A percentile compares a stretch with the other conserved stretches of the same genome.
phyloP scores from a whole-genome alignment of 1,140 invertebrate species.

The Pogonomyrmex barbatus region DNA sequence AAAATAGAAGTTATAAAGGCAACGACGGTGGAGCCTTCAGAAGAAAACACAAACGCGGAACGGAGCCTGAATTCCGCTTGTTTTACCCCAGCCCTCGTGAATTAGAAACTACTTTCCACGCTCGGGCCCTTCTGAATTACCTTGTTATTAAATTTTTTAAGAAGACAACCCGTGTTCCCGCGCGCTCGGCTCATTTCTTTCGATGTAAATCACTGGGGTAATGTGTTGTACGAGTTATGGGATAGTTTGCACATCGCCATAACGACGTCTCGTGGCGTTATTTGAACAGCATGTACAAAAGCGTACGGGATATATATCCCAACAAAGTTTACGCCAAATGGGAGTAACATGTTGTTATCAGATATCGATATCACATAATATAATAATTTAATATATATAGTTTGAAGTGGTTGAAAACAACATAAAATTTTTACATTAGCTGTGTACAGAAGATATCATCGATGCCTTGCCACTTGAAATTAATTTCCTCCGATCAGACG shows the following conservation, averaged over 20 bases:
- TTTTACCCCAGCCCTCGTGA: slow-evolving; percentile 43
- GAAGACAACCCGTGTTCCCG: not conserved
- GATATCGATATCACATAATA: not conserved
- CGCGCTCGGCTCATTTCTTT: slow-evolving; percentile 23
- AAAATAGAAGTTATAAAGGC: slow-evolving; percentile 57
- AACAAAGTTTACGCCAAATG: not conserved
- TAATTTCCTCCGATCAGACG: too few species aligned
- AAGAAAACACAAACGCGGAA: slow-evolving; percentile 30
- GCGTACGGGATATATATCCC: not conserved
- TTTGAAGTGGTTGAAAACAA: not conserved
- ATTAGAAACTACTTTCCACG: slow-evolving; percentile 57
- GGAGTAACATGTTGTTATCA: not conserved
- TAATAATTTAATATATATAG: not conserved
- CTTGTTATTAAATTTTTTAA: slow-evolving; percentile 62
- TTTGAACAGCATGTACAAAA: not conserved
- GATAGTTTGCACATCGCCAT: slow-evolving; percentile 35
- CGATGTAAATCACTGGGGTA: slow-evolving; percentile 38
- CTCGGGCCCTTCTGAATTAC: slow-evolving; percentile 41
- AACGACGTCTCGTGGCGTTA: slow-evolving; percentile 11
- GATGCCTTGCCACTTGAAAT: too few species aligned
- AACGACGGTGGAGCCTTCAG: not conserved
- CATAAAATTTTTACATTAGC: not conserved
- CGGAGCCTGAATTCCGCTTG: slow-evolving; percentile 37
- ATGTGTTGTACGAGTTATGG: slow-evolving; percentile 9
- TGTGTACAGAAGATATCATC: too few species aligned